phyloP scores from a whole-genome alignment of 2,888 invertebrate genomes.

The Odontothrips loti region DNA sequence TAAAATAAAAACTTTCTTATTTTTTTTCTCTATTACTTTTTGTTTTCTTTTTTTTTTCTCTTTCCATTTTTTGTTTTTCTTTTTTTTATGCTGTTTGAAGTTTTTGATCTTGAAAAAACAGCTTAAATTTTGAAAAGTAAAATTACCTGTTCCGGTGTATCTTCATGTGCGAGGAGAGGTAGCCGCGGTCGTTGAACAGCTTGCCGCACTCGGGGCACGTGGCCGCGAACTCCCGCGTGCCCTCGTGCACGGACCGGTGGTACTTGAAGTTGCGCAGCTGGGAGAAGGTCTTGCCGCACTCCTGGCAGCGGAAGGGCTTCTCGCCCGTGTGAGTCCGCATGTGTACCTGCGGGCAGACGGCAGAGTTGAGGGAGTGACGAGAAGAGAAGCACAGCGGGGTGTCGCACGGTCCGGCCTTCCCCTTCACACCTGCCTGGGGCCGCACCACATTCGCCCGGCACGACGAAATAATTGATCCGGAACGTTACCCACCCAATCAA shows the following conservation, averaged over 20 bases:
- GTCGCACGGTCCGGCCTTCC: too few species aligned
- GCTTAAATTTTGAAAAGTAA: too few species aligned
- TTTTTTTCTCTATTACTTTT: too few species aligned
- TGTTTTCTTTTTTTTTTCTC: too few species aligned
- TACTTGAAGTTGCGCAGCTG: conserved; percentile 81
- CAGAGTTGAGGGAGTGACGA: background rate
- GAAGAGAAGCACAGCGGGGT: too few species aligned
- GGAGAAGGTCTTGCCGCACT: conserved; percentile 77
- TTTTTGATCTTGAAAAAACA: too few species aligned
- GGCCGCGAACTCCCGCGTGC: conserved; percentile 75
- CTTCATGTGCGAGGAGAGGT: conserved; percentile 80
- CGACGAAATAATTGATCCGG: background rate
- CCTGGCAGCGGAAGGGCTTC: conserved; percentile 64
- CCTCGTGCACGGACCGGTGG: conserved; percentile 73
- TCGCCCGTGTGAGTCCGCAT: conserved; percentile 49
- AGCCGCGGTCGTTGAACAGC: conserved; percentile 77
- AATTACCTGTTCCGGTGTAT: conserved; percentile 59
- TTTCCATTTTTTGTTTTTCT: too few species aligned
- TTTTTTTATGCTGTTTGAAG: too few species aligned
- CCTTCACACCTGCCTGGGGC: too few species aligned
- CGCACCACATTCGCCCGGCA: background rate
- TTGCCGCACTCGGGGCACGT: conserved; percentile 74
- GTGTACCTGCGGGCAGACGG: conserved; percentile 44
- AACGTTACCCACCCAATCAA: background rate
- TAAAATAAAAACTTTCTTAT: too few species aligned